phyloP scores from a whole-genome alignment of 2,888 invertebrate species.

The Volucella zonaria region DNA sequence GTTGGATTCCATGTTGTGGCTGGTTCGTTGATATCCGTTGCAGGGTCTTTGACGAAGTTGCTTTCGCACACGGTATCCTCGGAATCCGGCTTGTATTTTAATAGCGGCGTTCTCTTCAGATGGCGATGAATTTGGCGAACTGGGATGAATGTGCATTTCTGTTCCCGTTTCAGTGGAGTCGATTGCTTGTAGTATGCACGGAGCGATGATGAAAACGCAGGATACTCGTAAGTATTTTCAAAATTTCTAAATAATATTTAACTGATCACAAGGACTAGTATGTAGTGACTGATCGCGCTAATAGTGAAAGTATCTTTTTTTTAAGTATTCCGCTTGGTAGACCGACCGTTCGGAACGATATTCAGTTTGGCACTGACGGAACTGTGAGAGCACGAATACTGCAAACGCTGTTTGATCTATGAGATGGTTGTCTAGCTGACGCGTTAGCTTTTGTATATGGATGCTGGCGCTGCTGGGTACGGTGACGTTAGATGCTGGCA shows the following conservation, averaged over 20 bases:
- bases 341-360: conserved; percentile 60
- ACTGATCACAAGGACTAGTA: not conserved
- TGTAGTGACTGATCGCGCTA: not conserved
- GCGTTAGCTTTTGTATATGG: conserved; percentile 14
- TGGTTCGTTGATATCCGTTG: conserved; percentile 50
- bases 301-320: not conserved
- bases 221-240: not conserved
- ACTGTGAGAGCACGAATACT: conserved; percentile 25
- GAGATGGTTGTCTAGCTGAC: conserved; percentile 36
- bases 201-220: conserved; percentile 50
- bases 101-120: conserved; percentile 83
- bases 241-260: not conserved
- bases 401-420: conserved; percentile 56
- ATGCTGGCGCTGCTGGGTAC: conserved; percentile 36
- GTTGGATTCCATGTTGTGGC: conserved; percentile 60
- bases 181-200: conserved; percentile 32
- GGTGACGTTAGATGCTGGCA: conserved; percentile 14
- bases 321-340: conserved; percentile 23
- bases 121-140: conserved; percentile 81
- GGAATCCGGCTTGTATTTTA: conserved; percentile 85
- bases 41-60: conserved; percentile 78
- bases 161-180: conserved; percentile 69
- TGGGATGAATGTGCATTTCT: conserved; percentile 82
- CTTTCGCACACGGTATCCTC: conserved; percentile 84
- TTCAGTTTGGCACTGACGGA: conserved; percentile 61